Conservation (phyloP, 2,888 invertebrate genomes). For the Rhingia rostrata region DNA sequence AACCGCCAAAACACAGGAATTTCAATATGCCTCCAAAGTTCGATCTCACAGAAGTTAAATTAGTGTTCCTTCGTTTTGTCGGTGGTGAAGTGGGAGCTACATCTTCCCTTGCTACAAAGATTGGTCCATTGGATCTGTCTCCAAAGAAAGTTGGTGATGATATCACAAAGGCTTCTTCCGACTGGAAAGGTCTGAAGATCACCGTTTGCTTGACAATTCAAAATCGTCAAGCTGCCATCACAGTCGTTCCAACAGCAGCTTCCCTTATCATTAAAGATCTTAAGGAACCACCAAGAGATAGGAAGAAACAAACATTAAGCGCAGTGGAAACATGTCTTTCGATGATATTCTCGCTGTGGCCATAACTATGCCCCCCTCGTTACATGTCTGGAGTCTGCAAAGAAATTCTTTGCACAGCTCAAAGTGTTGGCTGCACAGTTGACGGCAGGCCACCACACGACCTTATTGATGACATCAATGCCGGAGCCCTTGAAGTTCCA, state of each 20-base stretch:
- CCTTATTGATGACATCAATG: constrained; percentile 95
- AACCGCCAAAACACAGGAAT: constrained; percentile 19
- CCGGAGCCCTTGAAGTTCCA: constrained; percentile 91
- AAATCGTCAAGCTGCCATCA: constrained; percentile 98
- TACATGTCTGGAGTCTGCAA: constrained; percentile 96
- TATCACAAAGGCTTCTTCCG: constrained; percentile 98
- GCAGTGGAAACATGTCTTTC: constrained; percentile 96
- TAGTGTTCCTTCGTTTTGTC: constrained; percentile 97
- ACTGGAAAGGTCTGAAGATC: constrained; percentile 99
- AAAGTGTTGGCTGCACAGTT: constrained; percentile 95
- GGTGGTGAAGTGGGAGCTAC: constrained; percentile 99
- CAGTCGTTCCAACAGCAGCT: constrained; percentile 98
- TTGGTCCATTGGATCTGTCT: constrained; percentile 99
- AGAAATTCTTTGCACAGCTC: constrained; percentile 95
- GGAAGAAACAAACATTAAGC: constrained; percentile 99
- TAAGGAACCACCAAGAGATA: constrained; percentile 98
- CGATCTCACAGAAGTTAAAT: constrained; percentile 98
- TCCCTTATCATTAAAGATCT: constrained; percentile 98
- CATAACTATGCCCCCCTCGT: constrained; percentile 94
- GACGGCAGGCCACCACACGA: constrained; percentile 96
- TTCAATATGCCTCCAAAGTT: constrained; percentile 96
- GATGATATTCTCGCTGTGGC: constrained; percentile 97
- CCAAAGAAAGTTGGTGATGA: constrained; percentile 99
- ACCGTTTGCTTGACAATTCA: constrained; percentile 98
- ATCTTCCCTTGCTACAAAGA: constrained; percentile 99